Conservation (phyloP, 2,113 vertebrate species). For the Marcusenius ussheri region DNA sequence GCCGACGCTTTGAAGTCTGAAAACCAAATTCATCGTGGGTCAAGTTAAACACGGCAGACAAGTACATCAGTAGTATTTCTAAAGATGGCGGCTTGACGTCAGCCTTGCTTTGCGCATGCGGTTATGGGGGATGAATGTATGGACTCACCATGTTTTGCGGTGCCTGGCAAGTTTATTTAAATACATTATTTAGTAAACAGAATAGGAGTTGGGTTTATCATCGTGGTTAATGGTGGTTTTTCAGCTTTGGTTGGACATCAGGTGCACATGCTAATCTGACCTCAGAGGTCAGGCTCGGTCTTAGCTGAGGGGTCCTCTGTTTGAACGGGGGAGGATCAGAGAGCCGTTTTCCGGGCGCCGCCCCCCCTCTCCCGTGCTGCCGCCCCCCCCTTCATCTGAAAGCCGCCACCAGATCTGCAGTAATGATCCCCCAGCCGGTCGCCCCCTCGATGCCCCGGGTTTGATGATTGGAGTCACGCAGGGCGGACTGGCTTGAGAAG, state of each 20-base stretch:
- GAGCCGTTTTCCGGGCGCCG: not conserved
- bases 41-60: not conserved
- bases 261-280: not conserved
- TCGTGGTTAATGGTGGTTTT: not conserved
- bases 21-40: not conserved
- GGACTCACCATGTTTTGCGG: not conserved
- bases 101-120: not conserved
- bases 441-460: not conserved
- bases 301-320: not conserved
- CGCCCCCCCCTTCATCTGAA: not conserved
- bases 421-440: slow-evolving; percentile 15
- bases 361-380: not conserved
- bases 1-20: not conserved
- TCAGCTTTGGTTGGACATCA: not conserved
- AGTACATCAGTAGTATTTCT: not conserved
- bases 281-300: not conserved
- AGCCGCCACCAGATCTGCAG: not conserved
- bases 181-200: not conserved
- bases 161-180: not conserved
- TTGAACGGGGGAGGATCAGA: not conserved
- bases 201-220: not conserved
- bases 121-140: not conserved
- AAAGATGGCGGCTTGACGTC: not conserved
- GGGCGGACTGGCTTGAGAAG: slow-evolving; percentile 38
- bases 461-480: slow-evolving; percentile 28